phyloP scores from a whole-genome alignment of 1,140 invertebrate species.

The Plectrocnemia conspersa region DNA sequence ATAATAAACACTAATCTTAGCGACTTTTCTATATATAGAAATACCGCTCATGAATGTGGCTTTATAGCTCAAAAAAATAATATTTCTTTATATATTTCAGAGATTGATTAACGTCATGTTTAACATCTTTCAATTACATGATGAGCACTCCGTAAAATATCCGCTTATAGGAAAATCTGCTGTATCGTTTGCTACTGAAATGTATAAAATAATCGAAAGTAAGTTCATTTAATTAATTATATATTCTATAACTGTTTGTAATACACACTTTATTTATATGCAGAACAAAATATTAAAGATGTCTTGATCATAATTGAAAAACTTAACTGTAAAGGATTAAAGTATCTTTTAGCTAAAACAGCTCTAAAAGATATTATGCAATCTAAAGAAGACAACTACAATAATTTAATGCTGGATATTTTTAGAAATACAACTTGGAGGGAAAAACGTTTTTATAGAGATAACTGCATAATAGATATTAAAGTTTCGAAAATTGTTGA shows the following conservation, averaged over 20 bases:
- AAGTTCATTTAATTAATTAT: constrained; percentile 21
- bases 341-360: not conserved
- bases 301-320: not conserved
- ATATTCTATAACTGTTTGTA: not conserved
- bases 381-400: not conserved
- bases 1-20: no score
- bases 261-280: not conserved
- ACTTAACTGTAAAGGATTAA: not conserved
- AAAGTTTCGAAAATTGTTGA: not conserved
- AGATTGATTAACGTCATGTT: constrained; percentile 40
- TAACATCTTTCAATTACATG: constrained; percentile 39
- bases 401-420: not conserved
- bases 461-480: not conserved
- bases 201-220: constrained; percentile 43
- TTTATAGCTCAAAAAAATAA: no score
- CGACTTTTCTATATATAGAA: no score
- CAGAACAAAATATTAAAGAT: constrained; percentile 2
- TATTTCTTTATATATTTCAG: constrained; percentile 37
- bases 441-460: not conserved
- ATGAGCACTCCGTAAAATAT: constrained; percentile 39
- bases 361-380: constrained; percentile 4
- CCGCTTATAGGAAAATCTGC: constrained; percentile 39
- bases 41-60: no score
- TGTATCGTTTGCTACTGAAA: constrained; percentile 38
- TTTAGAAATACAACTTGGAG: not conserved